Evolutionary conservation across 2,797 vertebrate species (phyloP), one percentile per base, ranked within the genome.

Genomic region (Rhinichthys osculus): DNA sequence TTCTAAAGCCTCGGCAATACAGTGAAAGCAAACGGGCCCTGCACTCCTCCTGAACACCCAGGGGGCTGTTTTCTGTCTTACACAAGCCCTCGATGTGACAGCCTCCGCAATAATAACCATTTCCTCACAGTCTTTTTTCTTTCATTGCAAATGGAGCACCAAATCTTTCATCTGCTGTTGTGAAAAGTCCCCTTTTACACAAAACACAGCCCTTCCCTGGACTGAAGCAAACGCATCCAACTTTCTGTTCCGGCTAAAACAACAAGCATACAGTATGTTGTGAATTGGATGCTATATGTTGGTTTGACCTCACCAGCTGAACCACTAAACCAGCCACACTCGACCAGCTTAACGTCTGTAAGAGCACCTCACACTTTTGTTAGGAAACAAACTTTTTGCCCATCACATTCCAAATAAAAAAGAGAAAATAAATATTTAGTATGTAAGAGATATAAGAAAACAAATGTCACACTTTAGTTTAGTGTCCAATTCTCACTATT

Each of bases 111-210:
- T 91, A 91, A 89, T 91, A 92, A 92, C 90, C 85, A 86, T 93
- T 93, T 93, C 90, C 90, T 90, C 92, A 90, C 89, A 92, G 85
- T 88, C 88, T 82, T 88, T 87, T 88, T 85, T 89, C 90, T 91
- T 90, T 81, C 84, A 88, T 87, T 89, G 86, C 88, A 91, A 92
- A 93, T 84, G 89, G 83, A 92, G 88, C 85, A 87, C 89, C 86
- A 88, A 84, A 90, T 90, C 92, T 93, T 93, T 93, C 90, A 92
- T 93, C 87, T 88, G 76, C 78, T 64, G 78, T 84, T 89, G 90
- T 90, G 93, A 92, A 91, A 93, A 91, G 89, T 89, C 87, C 0
- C 77, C 67, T 89, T 88, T 81, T 33, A 52, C 81, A 42, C 14
- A 67, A 69, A 85, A 57, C 54, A 76, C 76, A 81, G 52, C 85